Conservation (phyloP, 2,797 vertebrate genomes). For the Ispidina picta region DNA sequence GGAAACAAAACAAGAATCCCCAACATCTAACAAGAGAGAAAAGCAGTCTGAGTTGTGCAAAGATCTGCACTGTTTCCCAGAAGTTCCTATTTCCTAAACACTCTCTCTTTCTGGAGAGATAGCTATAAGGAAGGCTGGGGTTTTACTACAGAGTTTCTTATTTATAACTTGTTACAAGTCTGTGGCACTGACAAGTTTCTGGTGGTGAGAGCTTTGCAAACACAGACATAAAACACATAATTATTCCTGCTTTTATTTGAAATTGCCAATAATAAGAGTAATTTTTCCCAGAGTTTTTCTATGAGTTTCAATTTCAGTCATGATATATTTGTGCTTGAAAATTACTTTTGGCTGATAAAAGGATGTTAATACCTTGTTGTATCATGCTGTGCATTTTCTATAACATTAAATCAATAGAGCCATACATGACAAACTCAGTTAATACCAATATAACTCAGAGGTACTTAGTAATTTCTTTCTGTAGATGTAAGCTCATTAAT, state of each 20-base stretch:
- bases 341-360: constrained; percentile 46
- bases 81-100: neutral
- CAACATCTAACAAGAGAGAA: neutral
- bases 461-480: constrained; percentile 41
- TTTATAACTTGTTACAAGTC: neutral
- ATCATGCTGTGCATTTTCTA: constrained; percentile 11
- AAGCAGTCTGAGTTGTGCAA: neutral
- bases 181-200: neutral
- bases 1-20: neutral
- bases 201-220: neutral
- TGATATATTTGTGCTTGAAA: constrained; percentile 38
- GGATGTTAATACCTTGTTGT: constrained; percentile 43
- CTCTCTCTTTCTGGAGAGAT: neutral
- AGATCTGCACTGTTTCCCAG: neutral
- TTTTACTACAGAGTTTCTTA: neutral
- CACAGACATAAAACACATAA: neutral
- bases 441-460: constrained; percentile 41
- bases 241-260: constrained; percentile 26
- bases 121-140: neutral
- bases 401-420: constrained; percentile 30
- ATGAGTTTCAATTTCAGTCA: constrained; percentile 20
- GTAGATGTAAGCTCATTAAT: constrained; percentile 26
- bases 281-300: constrained; percentile 8
- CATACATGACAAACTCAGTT: constrained; percentile 17
- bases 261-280: constrained; percentile 21